Conservation (phyloP, 2,797 vertebrate genomes). For the Cyprinodon diabolis region DNA sequence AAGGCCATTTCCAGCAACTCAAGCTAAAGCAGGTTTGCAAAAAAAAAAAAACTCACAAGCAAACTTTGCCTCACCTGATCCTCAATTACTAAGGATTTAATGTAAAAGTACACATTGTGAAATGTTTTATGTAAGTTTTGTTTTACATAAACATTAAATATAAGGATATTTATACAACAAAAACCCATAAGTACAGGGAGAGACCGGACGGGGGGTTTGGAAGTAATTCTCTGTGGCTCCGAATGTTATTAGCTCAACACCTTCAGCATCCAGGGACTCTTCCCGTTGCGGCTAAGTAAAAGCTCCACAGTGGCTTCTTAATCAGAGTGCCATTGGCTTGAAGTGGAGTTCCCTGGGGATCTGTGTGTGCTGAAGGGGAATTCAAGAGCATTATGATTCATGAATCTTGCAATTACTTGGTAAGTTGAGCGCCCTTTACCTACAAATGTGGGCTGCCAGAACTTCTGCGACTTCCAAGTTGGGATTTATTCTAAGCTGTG, state of each 20-base stretch:
- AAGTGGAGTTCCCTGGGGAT: constrained; percentile 54
- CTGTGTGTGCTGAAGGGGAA: constrained; percentile 58
- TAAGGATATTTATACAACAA: no score
- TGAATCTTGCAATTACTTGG: constrained; percentile 80
- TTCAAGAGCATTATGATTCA: constrained; percentile 80
- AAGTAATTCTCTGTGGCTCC: constrained; percentile 34
- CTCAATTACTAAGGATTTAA: constrained; percentile 44
- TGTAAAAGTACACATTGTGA: constrained; percentile 18
- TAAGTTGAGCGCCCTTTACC: constrained; percentile 73
- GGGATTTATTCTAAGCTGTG: constrained; percentile 81
- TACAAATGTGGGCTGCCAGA: constrained; percentile 71
- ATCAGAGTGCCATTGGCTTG: constrained; percentile 45
- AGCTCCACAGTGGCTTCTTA: constrained; percentile 59
- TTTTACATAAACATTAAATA: no score
- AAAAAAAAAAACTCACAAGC: constrained; percentile 10
- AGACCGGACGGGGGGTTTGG: constrained; percentile 26
- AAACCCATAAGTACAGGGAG: neutral
- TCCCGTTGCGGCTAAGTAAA: constrained; percentile 39
- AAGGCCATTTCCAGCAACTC: constrained; percentile 52
- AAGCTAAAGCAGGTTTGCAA: constrained; percentile 55
- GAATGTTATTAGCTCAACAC: constrained; percentile 48
- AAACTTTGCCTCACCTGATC: constrained; percentile 42
- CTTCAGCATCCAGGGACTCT: constrained; percentile 53
- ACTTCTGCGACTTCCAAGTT: constrained; percentile 72
- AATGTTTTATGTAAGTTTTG: constrained; percentile 11